phyloP scores from a whole-genome alignment of 2,797 vertebrate genomes.

The Loris lydekkerianus region DNA sequence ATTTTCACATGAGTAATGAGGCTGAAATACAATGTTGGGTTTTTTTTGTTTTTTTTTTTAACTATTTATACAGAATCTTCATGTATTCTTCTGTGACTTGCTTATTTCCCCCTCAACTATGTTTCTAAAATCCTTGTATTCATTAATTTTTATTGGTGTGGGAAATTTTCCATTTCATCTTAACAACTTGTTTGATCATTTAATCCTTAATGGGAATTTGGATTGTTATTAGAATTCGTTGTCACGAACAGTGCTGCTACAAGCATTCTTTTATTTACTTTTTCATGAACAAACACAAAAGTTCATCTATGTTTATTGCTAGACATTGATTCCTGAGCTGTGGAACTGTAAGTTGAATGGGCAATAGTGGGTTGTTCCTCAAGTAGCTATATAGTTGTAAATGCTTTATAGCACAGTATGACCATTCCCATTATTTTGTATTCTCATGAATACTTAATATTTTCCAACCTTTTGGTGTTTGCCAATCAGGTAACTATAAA shows the following conservation, averaged over 20 bases:
- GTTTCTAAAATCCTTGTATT: not conserved
- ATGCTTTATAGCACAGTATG: not conserved
- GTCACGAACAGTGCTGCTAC: not conserved
- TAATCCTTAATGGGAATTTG: not conserved
- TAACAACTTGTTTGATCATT: not conserved
- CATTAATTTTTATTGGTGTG: not conserved
- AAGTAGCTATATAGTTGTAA: not conserved
- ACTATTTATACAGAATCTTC: not conserved
- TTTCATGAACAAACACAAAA: not conserved
- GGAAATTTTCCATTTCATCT: not conserved
- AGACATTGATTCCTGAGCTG: not conserved
- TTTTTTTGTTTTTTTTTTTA: not conserved
- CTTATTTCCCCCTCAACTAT: not conserved
- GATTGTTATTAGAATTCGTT: not conserved
- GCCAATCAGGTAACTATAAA: not conserved
- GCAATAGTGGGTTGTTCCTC: not conserved
- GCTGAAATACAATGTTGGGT: not conserved
- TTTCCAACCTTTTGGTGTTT: conserved; percentile 24
- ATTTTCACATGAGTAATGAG: not conserved
- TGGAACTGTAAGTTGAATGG: not conserved
- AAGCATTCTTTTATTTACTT: not conserved
- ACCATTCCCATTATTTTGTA: not conserved
- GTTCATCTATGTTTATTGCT: not conserved
- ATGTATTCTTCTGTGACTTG: not conserved
- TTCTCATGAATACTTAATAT: not conserved